Conservation (phyloP, 2,888 invertebrate genomes). For the Pristionchus exspectatus region DNA sequence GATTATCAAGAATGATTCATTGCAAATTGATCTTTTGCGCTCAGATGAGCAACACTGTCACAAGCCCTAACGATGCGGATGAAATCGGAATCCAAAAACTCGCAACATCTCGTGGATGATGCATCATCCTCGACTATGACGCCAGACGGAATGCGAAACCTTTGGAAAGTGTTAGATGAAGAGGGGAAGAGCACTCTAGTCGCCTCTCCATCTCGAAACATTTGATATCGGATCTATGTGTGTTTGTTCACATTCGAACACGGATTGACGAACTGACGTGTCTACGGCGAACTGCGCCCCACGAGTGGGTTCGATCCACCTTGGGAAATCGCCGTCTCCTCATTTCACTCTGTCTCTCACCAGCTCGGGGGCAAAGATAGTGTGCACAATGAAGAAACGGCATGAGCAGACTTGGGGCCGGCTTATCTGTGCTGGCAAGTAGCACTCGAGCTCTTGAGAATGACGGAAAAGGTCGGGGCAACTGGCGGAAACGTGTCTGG, state of each 20-base stretch:
- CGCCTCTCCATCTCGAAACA: not conserved
- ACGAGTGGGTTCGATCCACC: not conserved
- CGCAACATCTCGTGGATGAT: not conserved
- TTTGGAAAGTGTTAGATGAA: not conserved
- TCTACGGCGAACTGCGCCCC: not conserved
- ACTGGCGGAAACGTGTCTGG: not conserved
- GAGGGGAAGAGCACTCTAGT: conserved; percentile 34
- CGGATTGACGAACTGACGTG: not conserved
- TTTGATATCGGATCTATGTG: not conserved
- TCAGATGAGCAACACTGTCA: no score
- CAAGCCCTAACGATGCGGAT: no score
- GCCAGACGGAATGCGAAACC: not conserved
- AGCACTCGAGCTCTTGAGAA: not conserved
- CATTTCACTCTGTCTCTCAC: not conserved
- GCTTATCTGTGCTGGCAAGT: not conserved
- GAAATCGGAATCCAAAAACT: no score
- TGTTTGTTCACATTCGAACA: not conserved
- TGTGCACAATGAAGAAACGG: not conserved
- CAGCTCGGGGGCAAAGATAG: no score
- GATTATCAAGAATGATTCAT: no score
- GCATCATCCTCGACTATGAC: not conserved
- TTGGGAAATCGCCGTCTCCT: not conserved
- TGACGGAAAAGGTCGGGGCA: conserved; percentile 1
- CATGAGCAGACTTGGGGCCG: not conserved
- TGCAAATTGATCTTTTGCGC: no score